phyloP scores from a whole-genome alignment of 2,888 invertebrate species.

The Tortrix viridana region DNA sequence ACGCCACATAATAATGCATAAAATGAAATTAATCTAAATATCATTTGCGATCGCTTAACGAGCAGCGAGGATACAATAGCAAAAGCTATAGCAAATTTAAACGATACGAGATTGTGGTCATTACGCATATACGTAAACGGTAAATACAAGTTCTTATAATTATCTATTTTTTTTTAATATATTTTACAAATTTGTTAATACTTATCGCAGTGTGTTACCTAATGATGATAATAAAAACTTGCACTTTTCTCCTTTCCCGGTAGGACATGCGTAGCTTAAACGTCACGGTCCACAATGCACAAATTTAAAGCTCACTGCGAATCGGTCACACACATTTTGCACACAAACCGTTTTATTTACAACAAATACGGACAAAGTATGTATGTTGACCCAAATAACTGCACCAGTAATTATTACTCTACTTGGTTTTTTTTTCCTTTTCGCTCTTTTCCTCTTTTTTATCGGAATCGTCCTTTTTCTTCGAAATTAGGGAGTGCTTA shows the following conservation, averaged over 20 bases:
- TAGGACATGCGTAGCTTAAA: not conserved
- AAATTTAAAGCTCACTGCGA: conserved; percentile 1
- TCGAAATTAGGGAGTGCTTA: conserved; percentile 71
- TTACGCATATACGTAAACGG: conserved; percentile 5
- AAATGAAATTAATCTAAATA: conserved; percentile 28
- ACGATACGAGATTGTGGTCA: conserved; percentile 19
- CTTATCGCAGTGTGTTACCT: conserved; percentile 26
- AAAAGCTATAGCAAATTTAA: conserved; percentile 13
- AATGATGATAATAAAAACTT: conserved; percentile 4
- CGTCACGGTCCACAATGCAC: too few species aligned
- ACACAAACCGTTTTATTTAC: not conserved
- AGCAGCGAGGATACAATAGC: conserved; percentile 8
- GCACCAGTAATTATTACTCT: conserved; percentile 11
- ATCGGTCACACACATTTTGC: not conserved
- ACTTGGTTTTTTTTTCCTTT: conserved; percentile 68
- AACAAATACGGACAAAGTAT: not conserved
- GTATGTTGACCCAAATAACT: conserved; percentile 13
- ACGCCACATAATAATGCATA: conserved; percentile 31
- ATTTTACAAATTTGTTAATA: conserved; percentile 23
- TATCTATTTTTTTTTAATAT: conserved; percentile 18
- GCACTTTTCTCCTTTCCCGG: not conserved
- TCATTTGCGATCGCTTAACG: conserved; percentile 14
- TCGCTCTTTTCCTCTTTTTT: conserved; percentile 64
- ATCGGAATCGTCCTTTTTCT: conserved; percentile 72
- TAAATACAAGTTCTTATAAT: conserved; percentile 19